Conservation (phyloP, 2,113 vertebrate genomes). For the Callaeas wilsoni region DNA sequence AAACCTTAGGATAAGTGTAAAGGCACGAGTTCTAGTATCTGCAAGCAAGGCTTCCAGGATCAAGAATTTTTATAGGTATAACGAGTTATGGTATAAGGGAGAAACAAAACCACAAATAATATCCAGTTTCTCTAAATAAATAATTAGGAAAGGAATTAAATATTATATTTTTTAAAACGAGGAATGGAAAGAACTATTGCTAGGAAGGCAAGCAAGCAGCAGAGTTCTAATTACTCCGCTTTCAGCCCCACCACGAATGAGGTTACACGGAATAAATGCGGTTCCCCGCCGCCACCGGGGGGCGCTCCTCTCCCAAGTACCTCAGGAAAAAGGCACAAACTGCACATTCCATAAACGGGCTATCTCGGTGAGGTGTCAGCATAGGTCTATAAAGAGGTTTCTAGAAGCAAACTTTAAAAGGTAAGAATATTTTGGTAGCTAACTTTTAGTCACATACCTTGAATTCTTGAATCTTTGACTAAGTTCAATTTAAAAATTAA, state of each 20-base stretch:
- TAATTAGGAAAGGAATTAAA: background rate
- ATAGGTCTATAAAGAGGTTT: background rate
- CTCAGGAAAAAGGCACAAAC: background rate
- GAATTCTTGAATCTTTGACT: background rate
- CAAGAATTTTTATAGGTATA: background rate
- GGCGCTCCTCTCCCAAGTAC: slow-evolving; percentile 15
- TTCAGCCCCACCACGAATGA: too few species aligned
- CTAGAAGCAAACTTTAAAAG: background rate
- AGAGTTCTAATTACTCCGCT: background rate
- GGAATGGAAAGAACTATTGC: background rate
- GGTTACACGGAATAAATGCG: background rate
- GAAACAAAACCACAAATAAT: background rate
- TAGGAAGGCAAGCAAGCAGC: background rate
- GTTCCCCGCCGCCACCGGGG: slow-evolving; percentile 28
- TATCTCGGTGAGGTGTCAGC: background rate
- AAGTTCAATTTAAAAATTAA: background rate
- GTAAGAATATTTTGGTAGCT: background rate
- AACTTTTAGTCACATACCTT: background rate
- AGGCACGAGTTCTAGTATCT: background rate
- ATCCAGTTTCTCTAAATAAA: background rate
- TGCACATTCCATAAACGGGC: background rate
- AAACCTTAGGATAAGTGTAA: background rate
- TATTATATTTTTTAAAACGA: background rate
- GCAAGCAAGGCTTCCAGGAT: background rate
- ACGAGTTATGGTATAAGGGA: background rate